Evolutionary conservation across 2,113 vertebrate genomes (phyloP), one percentile per base, ranked within the genome.

Genomic region (Hemichromis elongatus): DNA sequence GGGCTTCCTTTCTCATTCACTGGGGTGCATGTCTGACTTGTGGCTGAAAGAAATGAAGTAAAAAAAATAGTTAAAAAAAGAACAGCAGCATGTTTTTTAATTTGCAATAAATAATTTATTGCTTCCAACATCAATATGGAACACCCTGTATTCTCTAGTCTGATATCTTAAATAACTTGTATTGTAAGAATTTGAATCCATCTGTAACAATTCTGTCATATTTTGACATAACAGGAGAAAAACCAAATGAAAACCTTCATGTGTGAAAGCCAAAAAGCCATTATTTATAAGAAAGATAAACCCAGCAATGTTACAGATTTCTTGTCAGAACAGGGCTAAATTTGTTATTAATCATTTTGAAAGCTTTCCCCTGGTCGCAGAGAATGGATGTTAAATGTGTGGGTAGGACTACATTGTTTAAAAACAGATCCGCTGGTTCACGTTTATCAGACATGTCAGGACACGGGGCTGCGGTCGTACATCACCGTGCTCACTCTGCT

Each of bases 361-460:
- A 92, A 87, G 90, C 82, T 85, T 73, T 45, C 33, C 84, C 82
- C 80, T 82, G 79, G 59, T 92, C 77, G 85, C 85, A 53, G 83
- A 83, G 79, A 81, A 81, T 78, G 82, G 90, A 90, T 91, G 89
- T 87, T 90, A 89, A 92, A 94, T 86, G 83, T 87, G 88, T 79
- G 79, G 88, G 89, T 80, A 86, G 88, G 83, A 91, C 87, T 82
- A 84, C 86, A 90, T 91, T 93, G 89, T 92, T 92, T 92, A 92
- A 93, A 92, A 93, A 87, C 83, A 21, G 85, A 94, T 91, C 86
- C 77, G 57, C 63, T 54, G 73, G 89, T 88, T 90, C 89, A 86
- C 78, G 92, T 95, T 95, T 93, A 94, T 94, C 94, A 93, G 86
- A 82, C 63, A 13, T 91, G 92, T 93, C 92, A 95, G 90, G 90